Percentiles rank a stretch among this genome's conserved stretches.
Evolutionary conservation across 2,797 vertebrate genomes (phyloP).

Genomic region (Poecilia gillii): DNA sequence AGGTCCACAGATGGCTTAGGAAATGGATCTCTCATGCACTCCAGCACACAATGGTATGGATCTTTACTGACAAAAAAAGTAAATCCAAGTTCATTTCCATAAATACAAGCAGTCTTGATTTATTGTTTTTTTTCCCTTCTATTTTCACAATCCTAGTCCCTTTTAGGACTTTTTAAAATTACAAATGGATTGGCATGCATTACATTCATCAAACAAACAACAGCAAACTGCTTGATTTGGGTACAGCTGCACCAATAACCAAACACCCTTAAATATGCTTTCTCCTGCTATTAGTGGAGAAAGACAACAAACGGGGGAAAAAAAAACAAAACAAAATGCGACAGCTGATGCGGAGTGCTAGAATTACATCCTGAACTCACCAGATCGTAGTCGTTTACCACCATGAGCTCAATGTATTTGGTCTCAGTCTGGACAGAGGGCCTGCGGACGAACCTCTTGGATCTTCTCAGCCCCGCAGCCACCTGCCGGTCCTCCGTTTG

Average conservation of each 20-base stretch:
- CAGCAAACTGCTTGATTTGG: background rate
- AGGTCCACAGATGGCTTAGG: constrained; percentile 50
- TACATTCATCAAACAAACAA: background rate
- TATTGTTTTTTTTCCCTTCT: background rate
- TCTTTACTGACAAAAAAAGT: background rate
- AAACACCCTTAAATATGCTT: background rate
- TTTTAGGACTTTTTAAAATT: background rate
- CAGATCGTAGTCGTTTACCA: constrained; percentile 92
- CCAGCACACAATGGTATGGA: constrained; percentile 7
- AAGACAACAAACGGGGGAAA: background rate
- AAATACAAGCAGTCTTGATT: background rate
- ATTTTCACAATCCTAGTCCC: background rate
- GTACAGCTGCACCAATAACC: background rate
- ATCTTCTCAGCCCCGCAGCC: constrained; percentile 66
- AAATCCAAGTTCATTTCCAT: background rate
- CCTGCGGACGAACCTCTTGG: constrained; percentile 78
- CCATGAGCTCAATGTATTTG: constrained; percentile 96
- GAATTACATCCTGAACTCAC: constrained; percentile 46
- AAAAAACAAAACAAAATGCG: background rate
- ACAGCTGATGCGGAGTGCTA: background rate
- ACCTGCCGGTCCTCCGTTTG: constrained; percentile 50
- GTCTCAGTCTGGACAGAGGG: constrained; percentile 95
- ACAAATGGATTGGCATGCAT: constrained; percentile 1
- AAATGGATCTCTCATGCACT: constrained; percentile 14
- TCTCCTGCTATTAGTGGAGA: background rate